Conservation (phyloP, 2,113 vertebrate species). For the Lasiurus cinereus region DNA sequence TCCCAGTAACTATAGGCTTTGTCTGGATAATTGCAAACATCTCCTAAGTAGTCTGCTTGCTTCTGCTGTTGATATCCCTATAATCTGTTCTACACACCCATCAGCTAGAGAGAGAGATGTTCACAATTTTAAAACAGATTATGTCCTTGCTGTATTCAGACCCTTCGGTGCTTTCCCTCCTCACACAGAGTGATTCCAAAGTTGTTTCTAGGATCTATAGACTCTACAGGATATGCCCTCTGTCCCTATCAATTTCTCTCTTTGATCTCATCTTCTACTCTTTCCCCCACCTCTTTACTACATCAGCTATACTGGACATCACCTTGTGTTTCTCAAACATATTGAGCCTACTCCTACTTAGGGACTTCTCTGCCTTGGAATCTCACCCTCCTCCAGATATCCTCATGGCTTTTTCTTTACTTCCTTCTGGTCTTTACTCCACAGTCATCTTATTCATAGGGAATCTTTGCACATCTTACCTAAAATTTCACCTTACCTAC, state of each 20-base stretch:
- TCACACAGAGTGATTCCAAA: background rate
- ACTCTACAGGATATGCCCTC: background rate
- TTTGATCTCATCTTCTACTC: background rate
- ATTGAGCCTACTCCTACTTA: background rate
- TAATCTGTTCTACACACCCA: too few relatives aligned
- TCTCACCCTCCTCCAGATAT: background rate
- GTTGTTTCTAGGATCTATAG: background rate
- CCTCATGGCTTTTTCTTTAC: background rate
- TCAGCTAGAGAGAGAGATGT: background rate
- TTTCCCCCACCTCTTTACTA: too few relatives aligned
- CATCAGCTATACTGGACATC: background rate
- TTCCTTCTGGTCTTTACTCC: background rate
- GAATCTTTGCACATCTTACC: background rate
- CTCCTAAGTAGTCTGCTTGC: background rate
- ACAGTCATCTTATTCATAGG: background rate
- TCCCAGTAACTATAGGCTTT: background rate
- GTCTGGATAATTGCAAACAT: background rate
- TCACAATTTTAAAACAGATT: background rate
- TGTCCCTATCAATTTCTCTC: background rate
- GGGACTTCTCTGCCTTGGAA: background rate
- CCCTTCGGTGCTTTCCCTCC: background rate
- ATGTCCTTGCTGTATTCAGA: background rate
- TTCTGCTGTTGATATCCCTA: background rate
- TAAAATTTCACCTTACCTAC: background rate
- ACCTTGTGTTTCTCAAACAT: background rate